Base-by-base conservation (phyloP, 2,888 invertebrate genomes). In the Lochmaea crataegi region DNA sequence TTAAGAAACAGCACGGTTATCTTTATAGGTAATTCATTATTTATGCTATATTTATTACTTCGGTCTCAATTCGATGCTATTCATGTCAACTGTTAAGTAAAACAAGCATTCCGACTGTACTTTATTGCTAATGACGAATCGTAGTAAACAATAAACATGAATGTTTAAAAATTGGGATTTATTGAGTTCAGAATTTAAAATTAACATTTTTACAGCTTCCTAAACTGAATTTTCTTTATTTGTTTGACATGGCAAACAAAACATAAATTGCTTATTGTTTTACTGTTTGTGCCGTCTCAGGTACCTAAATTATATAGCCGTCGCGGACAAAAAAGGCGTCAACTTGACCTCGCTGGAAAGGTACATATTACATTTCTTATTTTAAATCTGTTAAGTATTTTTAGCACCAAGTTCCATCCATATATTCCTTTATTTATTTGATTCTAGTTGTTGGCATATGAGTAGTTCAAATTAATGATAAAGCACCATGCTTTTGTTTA, bases 11-110 rank as follows among this genome's bases (percentile, higher is more conserved):
- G n/a, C n/a, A n/a, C n/a, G n/a, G n/a, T n/a, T n/a, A n/a, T n/a
- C n/a, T n/a, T n/a, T n/a, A n/a, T n/a, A n/a, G n/a, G 7, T 18
- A 53, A 53, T 53, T 53, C n/a, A 53, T 53, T 53, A 53, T 53
- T 53, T 53, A 53, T 9, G 16, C 53, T 18, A 11, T 9, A 53
- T 16, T 18, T 18, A 53, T 53, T 53, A 16, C 53, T 53, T 53
- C 9, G 10, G 11, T 16, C 53, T 18, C 53, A 53, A 10, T 53
- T 7, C 18, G 10, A 53, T 16, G 18, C 16, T 53, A 53, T 16
- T 16, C 11, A 16, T 10, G 53, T 53, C 53, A 18, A 53, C 53
- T 18, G 10, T 18, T 16, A 10, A 18, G 18, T 53, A 16, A 1
- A 53, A 53, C 45, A 53, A 18, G 18, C n/a, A 16, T 5, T 53